phyloP scores from a whole-genome alignment of 2,888 invertebrate genomes.

The Empis livida region DNA sequence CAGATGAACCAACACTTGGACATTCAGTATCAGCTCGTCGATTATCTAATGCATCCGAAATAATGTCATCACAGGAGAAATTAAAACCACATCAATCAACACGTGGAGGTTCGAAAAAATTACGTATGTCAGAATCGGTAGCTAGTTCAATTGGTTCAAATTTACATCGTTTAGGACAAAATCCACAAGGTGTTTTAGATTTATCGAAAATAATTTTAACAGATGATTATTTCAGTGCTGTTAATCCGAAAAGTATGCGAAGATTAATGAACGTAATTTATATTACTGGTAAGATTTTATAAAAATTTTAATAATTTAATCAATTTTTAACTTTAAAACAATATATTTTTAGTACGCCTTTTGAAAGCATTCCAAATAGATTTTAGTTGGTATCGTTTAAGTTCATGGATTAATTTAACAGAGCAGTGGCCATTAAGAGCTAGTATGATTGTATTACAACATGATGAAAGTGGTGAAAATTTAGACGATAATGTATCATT shows the following conservation, averaged over 20 bases:
- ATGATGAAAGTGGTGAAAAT: slow-evolving; percentile 76
- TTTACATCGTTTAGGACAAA: slow-evolving; percentile 61
- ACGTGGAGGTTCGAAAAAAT: slow-evolving; percentile 52
- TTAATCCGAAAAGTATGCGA: slow-evolving; percentile 94
- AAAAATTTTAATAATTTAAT: neutral
- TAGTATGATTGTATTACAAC: slow-evolving; percentile 93
- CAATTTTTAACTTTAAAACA: neutral
- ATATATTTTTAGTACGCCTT: slow-evolving; percentile 59
- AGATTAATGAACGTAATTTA: slow-evolving; percentile 95
- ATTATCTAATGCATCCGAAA: slow-evolving; percentile 63
- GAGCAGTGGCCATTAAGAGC: slow-evolving; percentile 98
- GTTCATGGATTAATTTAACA: slow-evolving; percentile 96
- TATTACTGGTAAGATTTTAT: slow-evolving; percentile 57
- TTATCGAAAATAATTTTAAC: slow-evolving; percentile 74
- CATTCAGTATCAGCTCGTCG: slow-evolving; percentile 57
- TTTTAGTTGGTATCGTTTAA: slow-evolving; percentile 97
- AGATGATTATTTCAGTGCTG: slow-evolving; percentile 97
- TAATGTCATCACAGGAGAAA: slow-evolving; percentile 74
- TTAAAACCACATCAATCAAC: slow-evolving; percentile 36
- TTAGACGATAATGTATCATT: slow-evolving; percentile 77
- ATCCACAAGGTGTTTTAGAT: slow-evolving; percentile 41
- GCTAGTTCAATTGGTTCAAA: slow-evolving; percentile 86
- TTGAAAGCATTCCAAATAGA: slow-evolving; percentile 97
- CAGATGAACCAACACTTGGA: slow-evolving; percentile 29
- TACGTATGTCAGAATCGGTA: slow-evolving; percentile 75